Evolutionary conservation across 2,888 invertebrate species (phyloP).

Genomic region (Ectropis crepuscularia): DNA sequence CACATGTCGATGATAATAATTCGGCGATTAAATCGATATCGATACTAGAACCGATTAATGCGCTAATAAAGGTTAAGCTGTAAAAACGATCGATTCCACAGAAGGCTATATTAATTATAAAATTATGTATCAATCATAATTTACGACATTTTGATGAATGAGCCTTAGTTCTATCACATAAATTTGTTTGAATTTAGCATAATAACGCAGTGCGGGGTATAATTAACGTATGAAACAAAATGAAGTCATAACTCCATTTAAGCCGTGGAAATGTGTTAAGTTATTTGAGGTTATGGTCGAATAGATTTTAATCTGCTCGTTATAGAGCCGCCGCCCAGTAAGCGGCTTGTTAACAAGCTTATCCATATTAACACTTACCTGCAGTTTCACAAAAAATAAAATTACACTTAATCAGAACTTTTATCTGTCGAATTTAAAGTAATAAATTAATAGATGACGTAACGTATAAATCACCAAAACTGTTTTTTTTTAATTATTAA

Average conservation of each 20-base stretch:
- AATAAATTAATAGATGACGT: no score
- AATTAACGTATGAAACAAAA: conserved; percentile 16
- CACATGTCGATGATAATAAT: conserved; percentile 42
- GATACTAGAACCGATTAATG: conserved; percentile 43
- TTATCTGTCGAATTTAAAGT: no score
- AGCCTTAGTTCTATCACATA: conserved; percentile 13
- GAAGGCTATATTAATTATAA: conserved; percentile 56
- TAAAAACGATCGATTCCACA: conserved; percentile 39
- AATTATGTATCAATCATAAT: conserved; percentile 61
- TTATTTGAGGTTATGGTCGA: neutral
- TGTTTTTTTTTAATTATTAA: no score
- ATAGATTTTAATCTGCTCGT: conserved; percentile 11
- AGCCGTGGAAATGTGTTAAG: conserved; percentile 16
- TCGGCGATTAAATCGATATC: conserved; percentile 57
- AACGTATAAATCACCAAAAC: no score
- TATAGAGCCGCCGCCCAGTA: conserved; percentile 10
- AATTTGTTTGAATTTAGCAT: conserved; percentile 17
- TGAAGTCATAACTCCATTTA: conserved; percentile 20
- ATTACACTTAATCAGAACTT: no score
- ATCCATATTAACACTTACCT: conserved; percentile 14
- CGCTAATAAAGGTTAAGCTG: conserved; percentile 55
- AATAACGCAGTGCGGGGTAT: conserved; percentile 11
- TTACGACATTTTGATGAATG: conserved; percentile 49
- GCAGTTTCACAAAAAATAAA: neutral
- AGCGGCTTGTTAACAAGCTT: neutral